Base-by-base conservation (phyloP, 23 tunicate genomes). In the Botrylloides violaceus region DNA sequence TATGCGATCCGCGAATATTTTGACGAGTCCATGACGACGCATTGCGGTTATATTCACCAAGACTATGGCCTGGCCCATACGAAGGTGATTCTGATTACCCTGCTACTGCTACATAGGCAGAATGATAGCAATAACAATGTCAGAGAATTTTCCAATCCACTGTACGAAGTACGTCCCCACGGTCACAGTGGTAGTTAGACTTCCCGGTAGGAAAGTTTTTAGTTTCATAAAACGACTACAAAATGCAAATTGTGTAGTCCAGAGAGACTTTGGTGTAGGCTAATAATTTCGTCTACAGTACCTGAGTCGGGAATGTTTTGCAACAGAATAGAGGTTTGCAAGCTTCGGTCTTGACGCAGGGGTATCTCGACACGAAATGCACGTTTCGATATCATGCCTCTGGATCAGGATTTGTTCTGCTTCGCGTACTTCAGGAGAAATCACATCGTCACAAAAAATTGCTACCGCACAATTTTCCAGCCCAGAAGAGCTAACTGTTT, bases 401-500 rank as follows among this genome's bases (percentile, higher is more conserved):
- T 63, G 34, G n/a, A 63, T 4, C 36, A 63, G 29, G 26, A 12
- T 63, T 31, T 63, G 26, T 28, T 63, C 70, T 9, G 36, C 70
- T 7, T 63, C 70, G 23, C 3, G 12, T 19, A 63, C 35, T 28
- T 63, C n/a, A 27, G 20, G 4, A 3, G 4, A 27, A 9, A 28
- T 31, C 4, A 34, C 33, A 3, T 63, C 4, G 9, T 63, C 23
- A 9, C 7, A 63, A 9, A 15, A 63, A 27, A 63, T 63, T 12
- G 35, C 35, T 28, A 63, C 70, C 4, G 26, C 70, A 63, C 33
- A 63, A 9, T 63, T 63, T 3, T 9, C 4, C 36, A 63, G 29
- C n/a, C 70, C 70, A 3, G 70, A 63, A 26, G 70, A 63, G 35
- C 70, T 63, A 22, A 3, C 70, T 3, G 70, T 63, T 58, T 58